Conservation (phyloP, 2,113 vertebrate species). For the Alaudala cheleensis region DNA sequence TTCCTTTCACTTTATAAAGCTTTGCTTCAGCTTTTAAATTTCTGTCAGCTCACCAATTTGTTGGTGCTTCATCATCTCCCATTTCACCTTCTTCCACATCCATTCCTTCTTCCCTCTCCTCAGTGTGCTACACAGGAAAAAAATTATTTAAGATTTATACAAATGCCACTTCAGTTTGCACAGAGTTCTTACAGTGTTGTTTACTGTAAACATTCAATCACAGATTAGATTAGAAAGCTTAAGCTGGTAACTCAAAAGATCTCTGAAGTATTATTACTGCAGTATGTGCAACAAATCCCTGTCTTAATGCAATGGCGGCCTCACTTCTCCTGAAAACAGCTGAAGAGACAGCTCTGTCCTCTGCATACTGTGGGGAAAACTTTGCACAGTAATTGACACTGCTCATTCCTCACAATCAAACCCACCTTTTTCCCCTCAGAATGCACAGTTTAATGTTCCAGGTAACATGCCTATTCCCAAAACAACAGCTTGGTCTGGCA, state of each 20-base stretch:
- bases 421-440: neutral
- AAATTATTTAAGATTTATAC: neutral
- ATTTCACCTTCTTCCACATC: conserved; percentile 98
- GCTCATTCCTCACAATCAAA: neutral
- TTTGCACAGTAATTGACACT: neutral
- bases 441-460: neutral
- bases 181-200: neutral
- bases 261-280: neutral
- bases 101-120: conserved; percentile 94
- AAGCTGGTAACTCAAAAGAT: neutral
- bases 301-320: neutral
- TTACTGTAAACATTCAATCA: neutral
- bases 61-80: conserved; percentile 94
- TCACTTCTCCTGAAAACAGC: neutral
- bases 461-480: neutral
- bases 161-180: neutral
- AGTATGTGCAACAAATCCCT: neutral
- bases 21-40: neutral
- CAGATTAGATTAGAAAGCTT: neutral
- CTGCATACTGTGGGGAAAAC: neutral
- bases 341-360: neutral
- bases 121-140: conserved; percentile 76
- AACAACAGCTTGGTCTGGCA: neutral
- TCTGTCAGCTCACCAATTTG: conserved; percentile 81
- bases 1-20: neutral